These are phyloP conservation scores for Bugula neritina DNA, from an alignment of 2,888 invertebrate species.

Conservation along the genomic window DNA sequence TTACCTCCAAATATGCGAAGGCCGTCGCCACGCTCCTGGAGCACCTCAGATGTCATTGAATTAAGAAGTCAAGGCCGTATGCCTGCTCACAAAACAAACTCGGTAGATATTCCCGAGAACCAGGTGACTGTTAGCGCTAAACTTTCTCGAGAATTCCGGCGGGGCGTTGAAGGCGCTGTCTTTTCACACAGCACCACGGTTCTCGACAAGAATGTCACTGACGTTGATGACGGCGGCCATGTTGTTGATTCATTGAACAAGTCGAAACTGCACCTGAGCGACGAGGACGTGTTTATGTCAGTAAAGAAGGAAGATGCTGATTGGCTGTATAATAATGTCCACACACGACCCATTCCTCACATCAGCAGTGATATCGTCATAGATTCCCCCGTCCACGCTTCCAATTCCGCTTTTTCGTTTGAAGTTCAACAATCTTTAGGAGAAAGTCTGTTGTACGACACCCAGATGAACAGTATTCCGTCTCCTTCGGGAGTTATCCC, in stretches of 20 bases:
- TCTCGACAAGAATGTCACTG: not conserved
- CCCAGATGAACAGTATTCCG: not conserved
- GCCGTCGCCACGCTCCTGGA: not conserved
- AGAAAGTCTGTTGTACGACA: not conserved
- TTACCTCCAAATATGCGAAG: not conserved
- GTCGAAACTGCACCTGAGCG: not conserved
- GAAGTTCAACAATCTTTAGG: not conserved
- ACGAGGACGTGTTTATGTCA: not conserved
- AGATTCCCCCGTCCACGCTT: not conserved
- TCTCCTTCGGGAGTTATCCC: not conserved
- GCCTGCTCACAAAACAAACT: not conserved
- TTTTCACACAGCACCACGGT: not conserved
- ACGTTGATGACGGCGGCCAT: not conserved
- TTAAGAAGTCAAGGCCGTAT: not conserved
- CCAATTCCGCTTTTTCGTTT: not conserved
- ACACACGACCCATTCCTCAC: not conserved
- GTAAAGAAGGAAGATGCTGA: not conserved
- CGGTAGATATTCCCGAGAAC: not conserved
- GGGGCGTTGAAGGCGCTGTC: not conserved
- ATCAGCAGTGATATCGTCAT: not conserved
- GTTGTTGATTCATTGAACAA: not conserved
- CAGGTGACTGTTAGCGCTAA: not conserved
- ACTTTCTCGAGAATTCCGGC: not conserved
- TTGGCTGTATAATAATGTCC: not conserved
- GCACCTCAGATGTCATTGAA: not conserved